Base-by-base conservation (phyloP, 2,797 vertebrate species). In the Lepilemur septentrionalis region DNA sequence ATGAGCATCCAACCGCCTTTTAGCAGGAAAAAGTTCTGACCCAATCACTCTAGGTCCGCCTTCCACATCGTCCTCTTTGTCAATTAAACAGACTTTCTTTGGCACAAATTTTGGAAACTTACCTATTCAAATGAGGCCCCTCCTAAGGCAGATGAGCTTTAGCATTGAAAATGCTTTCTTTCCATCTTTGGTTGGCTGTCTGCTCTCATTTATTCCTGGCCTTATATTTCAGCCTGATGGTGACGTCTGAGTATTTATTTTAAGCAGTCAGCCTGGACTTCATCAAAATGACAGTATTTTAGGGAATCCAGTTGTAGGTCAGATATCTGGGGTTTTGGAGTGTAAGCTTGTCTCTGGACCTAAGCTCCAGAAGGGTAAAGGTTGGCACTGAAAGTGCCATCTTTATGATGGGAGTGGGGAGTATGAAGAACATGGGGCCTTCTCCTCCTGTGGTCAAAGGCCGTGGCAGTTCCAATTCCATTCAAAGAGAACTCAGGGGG, bases 1-100 rank as follows among this genome's bases (percentile, higher is more conserved):
- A 50, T 12, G 15, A 69, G 41, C 38, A 32, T 73, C 61, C n/a
- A 38, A n/a, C 8, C 28, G 23, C 30, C 95, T 97, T 97, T 93
- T 92, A 98, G 96, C 94, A 97, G 97, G 96, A 96, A 97, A 91
- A 96, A 95, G 97, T 82, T 93, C 43, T 82, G 46, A 97, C 94
- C 92, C 83, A 79, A 25, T 94, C 0, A 46, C 35, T 96, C 94
- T 96, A 96, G 96, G 65, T 91, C 97, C 97, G 96, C 88, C 93
- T 98, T 95, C 94, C 94, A 97, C 63, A 28, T 94, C 92, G 86
- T 98, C 95, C 92, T 93, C 83, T 57, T 75, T 89, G 78, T 82
- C 95, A 88, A 95, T 94, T 59, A 38, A 73, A 97, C 89, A 93
- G 84, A 91, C 96, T 96, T 97, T 97, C 93, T 91, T 89, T 90